phyloP scores from a whole-genome alignment of 2,113 vertebrate species.

The Channa maculata region DNA sequence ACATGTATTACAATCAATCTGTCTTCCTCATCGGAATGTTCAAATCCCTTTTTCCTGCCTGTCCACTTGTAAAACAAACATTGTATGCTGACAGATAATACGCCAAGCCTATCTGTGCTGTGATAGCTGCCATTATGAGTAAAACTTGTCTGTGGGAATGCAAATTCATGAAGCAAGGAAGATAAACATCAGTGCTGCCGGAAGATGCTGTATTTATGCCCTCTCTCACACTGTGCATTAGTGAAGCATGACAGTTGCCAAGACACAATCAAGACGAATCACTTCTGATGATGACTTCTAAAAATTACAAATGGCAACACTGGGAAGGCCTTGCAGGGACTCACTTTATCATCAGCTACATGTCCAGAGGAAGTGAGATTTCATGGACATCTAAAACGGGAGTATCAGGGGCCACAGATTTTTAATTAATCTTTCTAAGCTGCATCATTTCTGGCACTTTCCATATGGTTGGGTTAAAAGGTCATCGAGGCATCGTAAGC shows the following conservation, averaged over 20 bases:
- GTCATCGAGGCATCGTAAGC: constrained; percentile 56
- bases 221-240: constrained; percentile 73
- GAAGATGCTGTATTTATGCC: constrained; percentile 75
- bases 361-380: constrained; percentile 59
- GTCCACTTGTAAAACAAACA: constrained; percentile 79
- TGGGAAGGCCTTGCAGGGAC: constrained; percentile 69
- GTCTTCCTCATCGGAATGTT: constrained; percentile 71
- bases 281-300: constrained; percentile 73
- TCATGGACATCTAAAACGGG: constrained; percentile 61
- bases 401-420: constrained; percentile 44
- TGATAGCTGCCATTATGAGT: constrained; percentile 71
- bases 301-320: constrained; percentile 82
- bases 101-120: constrained; percentile 39
- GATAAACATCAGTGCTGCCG: constrained; percentile 74
- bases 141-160: constrained; percentile 75
- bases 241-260: constrained; percentile 77
- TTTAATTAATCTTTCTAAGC: constrained; percentile 58
- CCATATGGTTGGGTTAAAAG: constrained; percentile 58
- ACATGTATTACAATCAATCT: constrained; percentile 64
- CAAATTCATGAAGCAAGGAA: constrained; percentile 74
- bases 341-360: constrained; percentile 67
- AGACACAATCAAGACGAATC: constrained; percentile 82
- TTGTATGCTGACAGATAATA: constrained; percentile 62
- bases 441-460: constrained; percentile 37
- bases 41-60: constrained; percentile 64